Conservation (phyloP, 2,888 invertebrate genomes). For the Dascillus cervinus region DNA sequence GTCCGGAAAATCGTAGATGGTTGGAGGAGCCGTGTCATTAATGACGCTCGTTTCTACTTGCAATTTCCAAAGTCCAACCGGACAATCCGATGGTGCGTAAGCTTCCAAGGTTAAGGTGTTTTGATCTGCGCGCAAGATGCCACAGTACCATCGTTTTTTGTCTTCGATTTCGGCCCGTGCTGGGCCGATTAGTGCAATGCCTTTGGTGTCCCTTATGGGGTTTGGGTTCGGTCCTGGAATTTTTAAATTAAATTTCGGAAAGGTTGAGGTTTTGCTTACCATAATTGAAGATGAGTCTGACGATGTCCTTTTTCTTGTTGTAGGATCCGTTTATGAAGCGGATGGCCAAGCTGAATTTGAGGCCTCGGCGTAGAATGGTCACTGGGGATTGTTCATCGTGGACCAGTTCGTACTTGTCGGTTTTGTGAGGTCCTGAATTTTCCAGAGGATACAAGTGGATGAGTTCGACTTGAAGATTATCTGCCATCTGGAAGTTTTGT, state of each 20-base stretch:
- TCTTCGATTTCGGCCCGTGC: slow-evolving; percentile 23
- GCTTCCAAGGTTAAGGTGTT: slow-evolving; percentile 41
- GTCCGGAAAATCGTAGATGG: slow-evolving; percentile 53
- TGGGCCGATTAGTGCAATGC: slow-evolving; percentile 32
- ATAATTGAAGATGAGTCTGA: slow-evolving; percentile 60
- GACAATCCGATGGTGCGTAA: slow-evolving; percentile 54
- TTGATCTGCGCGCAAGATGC: slow-evolving; percentile 28
- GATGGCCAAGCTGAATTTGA: slow-evolving; percentile 61
- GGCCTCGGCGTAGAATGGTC: slow-evolving; percentile 64
- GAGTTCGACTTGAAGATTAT: slow-evolving; percentile 46
- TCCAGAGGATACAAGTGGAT: slow-evolving; percentile 60
- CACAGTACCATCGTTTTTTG: slow-evolving; percentile 33
- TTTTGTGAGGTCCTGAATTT: slow-evolving; percentile 62
- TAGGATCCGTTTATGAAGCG: slow-evolving; percentile 54
- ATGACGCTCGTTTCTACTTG: slow-evolving; percentile 52
- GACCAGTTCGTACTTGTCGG: slow-evolving; percentile 60
- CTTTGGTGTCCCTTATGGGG: slow-evolving; percentile 49
- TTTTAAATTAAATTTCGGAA: slow-evolving; percentile 4
- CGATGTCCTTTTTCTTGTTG: slow-evolving; percentile 52
- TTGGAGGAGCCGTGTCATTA: slow-evolving; percentile 37
- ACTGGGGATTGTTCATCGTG: slow-evolving; percentile 54
- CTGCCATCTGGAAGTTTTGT: slow-evolving; percentile 8
- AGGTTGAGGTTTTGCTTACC: slow-evolving; percentile 39
- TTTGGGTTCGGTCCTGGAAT: slow-evolving; percentile 44
- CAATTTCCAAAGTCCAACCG: slow-evolving; percentile 62